Evolutionary conservation across 2,888 invertebrate species (phyloP).

Genomic region (Nemurella pictetii): DNA sequence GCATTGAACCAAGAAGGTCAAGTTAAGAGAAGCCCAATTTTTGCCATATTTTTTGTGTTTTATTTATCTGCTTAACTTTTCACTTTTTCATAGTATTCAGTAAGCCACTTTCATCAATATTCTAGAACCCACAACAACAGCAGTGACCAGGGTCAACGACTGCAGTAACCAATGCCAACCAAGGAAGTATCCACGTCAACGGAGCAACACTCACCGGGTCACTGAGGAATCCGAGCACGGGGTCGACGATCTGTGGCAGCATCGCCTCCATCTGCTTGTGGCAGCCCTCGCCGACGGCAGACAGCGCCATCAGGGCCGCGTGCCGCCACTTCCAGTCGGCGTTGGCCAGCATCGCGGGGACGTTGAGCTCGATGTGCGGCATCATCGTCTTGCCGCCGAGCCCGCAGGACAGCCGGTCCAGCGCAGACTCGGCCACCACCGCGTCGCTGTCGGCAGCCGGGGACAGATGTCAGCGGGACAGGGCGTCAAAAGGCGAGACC

Average conservation of each 20-base stretch:
- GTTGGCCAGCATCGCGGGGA: constrained; percentile 84
- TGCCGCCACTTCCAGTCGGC: constrained; percentile 87
- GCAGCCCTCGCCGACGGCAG: constrained; percentile 97
- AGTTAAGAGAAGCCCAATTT: too few relatives aligned
- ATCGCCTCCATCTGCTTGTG: constrained; percentile 97
- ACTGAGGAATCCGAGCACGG: constrained; percentile 80
- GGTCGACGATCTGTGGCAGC: constrained; percentile 90
- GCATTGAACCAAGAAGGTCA: too few relatives aligned
- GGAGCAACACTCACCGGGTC: constrained; percentile 80
- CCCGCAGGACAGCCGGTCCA: constrained; percentile 97
- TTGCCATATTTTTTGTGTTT: too few relatives aligned
- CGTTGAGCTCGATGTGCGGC: constrained; percentile 80
- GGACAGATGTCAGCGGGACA: background rate
- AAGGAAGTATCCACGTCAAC: too few relatives aligned
- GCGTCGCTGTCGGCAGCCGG: constrained; percentile 70
- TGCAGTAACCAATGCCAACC: too few relatives aligned
- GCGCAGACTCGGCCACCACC: constrained; percentile 92
- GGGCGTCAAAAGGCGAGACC: background rate
- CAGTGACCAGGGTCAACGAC: too few relatives aligned
- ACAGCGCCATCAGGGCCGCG: constrained; percentile 98
- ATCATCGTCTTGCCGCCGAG: constrained; percentile 92
- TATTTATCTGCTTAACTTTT: too few relatives aligned
- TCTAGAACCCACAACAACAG: too few relatives aligned
- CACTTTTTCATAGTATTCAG: too few relatives aligned
- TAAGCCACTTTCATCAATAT: background rate